Percentiles rank a stretch among this genome's conserved stretches.
These are phyloP conservation scores for Melanchra persicariae DNA, from an alignment of 2,888 invertebrate species.

Conservation along the genomic window DNA sequence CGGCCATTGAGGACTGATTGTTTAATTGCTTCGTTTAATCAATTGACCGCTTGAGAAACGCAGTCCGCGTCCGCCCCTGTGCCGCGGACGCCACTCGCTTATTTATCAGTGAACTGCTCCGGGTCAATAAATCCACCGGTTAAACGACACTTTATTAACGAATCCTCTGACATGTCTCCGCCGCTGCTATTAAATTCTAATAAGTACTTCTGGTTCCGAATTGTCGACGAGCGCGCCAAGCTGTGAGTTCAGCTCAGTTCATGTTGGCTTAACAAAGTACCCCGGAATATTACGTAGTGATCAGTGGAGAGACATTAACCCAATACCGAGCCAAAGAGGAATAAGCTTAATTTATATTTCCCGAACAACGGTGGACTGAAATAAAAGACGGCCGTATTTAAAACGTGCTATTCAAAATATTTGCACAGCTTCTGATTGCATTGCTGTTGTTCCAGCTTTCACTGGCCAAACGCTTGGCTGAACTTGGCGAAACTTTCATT, in stretches of 20 bases:
- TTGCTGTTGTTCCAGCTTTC: constrained; percentile 58
- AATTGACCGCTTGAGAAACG: constrained; percentile 89
- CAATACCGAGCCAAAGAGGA: constrained; percentile 28
- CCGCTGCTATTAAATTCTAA: constrained; percentile 60
- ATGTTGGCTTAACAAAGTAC: constrained; percentile 25
- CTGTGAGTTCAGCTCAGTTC: constrained; percentile 23
- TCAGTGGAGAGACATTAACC: constrained; percentile 38
- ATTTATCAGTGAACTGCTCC: constrained; percentile 80
- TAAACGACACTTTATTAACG: constrained; percentile 83
- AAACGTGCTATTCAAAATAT: constrained; percentile 56
- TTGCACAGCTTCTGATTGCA: constrained; percentile 54
- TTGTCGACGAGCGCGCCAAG: constrained; percentile 9
- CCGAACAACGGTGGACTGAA: constrained; percentile 30
- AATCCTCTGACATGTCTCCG: constrained; percentile 67
- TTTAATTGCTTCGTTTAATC: constrained; percentile 91
- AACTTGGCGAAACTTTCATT: constrained; percentile 65
- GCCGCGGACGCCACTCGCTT: constrained; percentile 78
- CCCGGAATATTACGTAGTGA: constrained; percentile 14
- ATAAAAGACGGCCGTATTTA: constrained; percentile 49
- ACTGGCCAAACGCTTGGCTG: constrained; percentile 48
- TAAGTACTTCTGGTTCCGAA: constrained; percentile 54
- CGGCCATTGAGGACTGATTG: constrained; percentile 88
- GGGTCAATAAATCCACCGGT: constrained; percentile 86
- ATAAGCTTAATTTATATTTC: constrained; percentile 49
- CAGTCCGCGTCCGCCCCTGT: constrained; percentile 72